These are phyloP conservation scores for Eunapius fragilis DNA, from an alignment of 37 sponge, comb jelly and placozoan species.

Conservation along the genomic window DNA sequence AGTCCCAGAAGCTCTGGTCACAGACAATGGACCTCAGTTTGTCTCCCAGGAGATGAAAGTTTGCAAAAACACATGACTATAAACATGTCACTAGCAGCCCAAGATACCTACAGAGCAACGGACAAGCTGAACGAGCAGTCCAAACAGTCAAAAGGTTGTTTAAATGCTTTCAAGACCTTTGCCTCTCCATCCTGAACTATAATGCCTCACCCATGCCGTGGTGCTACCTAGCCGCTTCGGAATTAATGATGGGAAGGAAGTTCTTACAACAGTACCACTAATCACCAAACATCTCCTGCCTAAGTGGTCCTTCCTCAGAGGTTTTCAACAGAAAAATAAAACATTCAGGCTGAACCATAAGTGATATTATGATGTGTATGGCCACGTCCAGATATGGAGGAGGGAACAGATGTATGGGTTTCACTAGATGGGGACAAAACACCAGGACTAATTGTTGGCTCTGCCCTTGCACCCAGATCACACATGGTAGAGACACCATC, in stretches of 20 bases:
- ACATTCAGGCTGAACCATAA: too few species aligned
- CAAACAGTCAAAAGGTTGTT: constrained; percentile 43
- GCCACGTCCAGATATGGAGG: too few species aligned
- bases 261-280: constrained; percentile 49
- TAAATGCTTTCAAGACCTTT: constrained; percentile 1
- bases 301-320: constrained; percentile 54
- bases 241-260: constrained; percentile 50
- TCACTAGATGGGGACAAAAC: too few species aligned
- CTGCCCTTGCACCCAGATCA: too few species aligned
- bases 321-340: too few species aligned
- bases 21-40: constrained; percentile 68
- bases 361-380: too few species aligned
- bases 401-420: too few species aligned
- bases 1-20: constrained; percentile 39
- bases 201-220: constrained; percentile 54
- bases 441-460: too few species aligned
- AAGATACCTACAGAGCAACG: constrained; percentile 55
- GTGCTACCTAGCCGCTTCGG: constrained; percentile 44
- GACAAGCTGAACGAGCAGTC: constrained; percentile 45
- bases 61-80: constrained; percentile 18
- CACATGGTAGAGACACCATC: too few species aligned
- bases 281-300: constrained; percentile 16
- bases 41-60: constrained; percentile 26
- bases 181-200: constrained; percentile 40
- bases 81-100: constrained; percentile 54